Percentiles rank a stretch among this genome's conserved stretches.
Evolutionary conservation across 2,797 vertebrate genomes (phyloP).

Genomic region (Leontocebus nigricollis): DNA sequence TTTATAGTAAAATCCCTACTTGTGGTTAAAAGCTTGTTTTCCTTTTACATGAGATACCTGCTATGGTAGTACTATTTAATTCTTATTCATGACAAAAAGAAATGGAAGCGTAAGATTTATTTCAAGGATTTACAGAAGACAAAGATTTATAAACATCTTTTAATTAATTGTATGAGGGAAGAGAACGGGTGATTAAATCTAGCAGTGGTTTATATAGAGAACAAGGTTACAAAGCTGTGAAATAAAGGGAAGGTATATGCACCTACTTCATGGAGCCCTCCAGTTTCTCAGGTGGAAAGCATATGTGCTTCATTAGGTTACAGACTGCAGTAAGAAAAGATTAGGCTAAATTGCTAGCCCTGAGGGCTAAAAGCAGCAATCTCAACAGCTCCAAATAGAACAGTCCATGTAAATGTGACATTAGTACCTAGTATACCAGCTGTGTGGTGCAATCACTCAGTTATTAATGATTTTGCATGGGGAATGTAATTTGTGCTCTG

Average conservation of each 20-base stretch:
- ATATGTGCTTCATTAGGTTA: background rate
- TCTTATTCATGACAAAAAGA: background rate
- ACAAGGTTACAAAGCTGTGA: background rate
- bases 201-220: background rate
- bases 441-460: rapidly evolving
- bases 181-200: background rate
- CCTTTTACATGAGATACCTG: background rate
- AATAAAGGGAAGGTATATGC: background rate
- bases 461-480: background rate
- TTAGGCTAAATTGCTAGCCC: background rate
- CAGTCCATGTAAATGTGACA: background rate
- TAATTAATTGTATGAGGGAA: background rate
- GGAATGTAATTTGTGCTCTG: background rate
- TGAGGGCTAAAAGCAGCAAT: background rate
- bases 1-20: background rate
- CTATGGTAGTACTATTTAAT: background rate
- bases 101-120: background rate
- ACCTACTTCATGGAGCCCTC: background rate
- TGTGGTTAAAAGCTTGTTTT: background rate
- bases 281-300: background rate
- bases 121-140: background rate
- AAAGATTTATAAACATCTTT: background rate
- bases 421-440: background rate
- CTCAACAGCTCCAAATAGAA: background rate
- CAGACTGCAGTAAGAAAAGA: background rate